phyloP scores from a whole-genome alignment of 2,113 vertebrate genomes.

The Pituophis catenifer region DNA sequence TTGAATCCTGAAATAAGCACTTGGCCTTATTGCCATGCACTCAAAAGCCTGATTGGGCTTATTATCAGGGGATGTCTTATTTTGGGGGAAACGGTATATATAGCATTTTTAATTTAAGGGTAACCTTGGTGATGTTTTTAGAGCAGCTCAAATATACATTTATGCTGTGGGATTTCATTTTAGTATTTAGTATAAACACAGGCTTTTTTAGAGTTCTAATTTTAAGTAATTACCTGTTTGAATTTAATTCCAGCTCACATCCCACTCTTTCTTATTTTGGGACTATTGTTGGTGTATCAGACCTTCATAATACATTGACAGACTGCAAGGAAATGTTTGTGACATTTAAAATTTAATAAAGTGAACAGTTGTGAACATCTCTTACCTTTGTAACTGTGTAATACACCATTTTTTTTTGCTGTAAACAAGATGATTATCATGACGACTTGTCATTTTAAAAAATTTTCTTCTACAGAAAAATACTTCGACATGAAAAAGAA shows the following conservation, averaged over 20 bases:
- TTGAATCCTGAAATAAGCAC: too few species aligned
- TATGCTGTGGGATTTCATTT: neutral
- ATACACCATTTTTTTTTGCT: neutral
- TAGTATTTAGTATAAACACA: neutral
- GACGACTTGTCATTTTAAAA: slow-evolving; percentile 5
- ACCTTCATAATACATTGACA: neutral
- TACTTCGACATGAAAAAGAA: slow-evolving; percentile 99
- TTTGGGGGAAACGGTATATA: neutral
- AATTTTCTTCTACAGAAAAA: slow-evolving; percentile 78
- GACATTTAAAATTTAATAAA: neutral
- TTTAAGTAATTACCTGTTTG: neutral
- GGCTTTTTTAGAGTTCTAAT: neutral
- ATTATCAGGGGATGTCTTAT: too few species aligned
- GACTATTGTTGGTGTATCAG: neutral
- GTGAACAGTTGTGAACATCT: neutral
- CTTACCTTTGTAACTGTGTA: neutral
- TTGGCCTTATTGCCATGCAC: too few species aligned
- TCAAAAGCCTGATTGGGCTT: too few species aligned
- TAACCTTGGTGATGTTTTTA: neutral
- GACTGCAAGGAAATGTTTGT: neutral
- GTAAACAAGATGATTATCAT: neutral
- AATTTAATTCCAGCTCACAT: neutral
- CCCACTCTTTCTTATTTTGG: neutral
- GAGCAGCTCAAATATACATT: neutral
- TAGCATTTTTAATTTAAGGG: neutral